phyloP scores from a whole-genome alignment of 2,888 invertebrate species.

The Patella pellucida region DNA sequence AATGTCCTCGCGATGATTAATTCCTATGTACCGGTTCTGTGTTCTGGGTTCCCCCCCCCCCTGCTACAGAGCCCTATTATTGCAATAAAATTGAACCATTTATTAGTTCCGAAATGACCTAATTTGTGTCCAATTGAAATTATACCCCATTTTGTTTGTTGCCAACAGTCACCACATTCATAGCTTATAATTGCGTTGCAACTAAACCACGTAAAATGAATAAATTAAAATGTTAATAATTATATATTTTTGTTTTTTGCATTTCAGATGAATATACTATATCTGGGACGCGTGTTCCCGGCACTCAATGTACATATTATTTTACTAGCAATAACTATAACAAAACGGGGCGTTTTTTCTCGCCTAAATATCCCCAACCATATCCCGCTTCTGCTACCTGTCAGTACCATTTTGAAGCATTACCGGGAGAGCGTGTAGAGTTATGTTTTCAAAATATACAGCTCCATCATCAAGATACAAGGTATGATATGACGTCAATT shows the following conservation, averaged over 20 bases:
- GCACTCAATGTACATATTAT: slow-evolving; percentile 61
- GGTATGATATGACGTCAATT: slow-evolving; percentile 25
- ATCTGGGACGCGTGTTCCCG: slow-evolving; percentile 52
- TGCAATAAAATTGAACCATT: too few species aligned
- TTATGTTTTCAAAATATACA: slow-evolving; percentile 66
- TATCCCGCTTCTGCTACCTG: slow-evolving; percentile 70
- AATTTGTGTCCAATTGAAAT: too few species aligned
- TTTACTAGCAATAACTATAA: slow-evolving; percentile 53
- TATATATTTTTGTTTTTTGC: not conserved
- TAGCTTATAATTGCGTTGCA: too few species aligned
- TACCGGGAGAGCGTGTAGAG: slow-evolving; percentile 63
- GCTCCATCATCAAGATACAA: slow-evolving; percentile 50
- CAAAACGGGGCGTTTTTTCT: slow-evolving; percentile 64
- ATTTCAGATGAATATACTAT: slow-evolving; percentile 60
- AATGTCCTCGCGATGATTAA: too few species aligned
- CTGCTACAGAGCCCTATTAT: too few species aligned
- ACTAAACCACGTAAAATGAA: too few species aligned
- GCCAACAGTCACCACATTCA: too few species aligned
- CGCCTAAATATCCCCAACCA: slow-evolving; percentile 68
- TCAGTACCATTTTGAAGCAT: slow-evolving; percentile 70
- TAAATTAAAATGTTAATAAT: not conserved
- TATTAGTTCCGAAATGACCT: too few species aligned
- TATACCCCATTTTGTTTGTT: too few species aligned
- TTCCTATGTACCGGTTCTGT: too few species aligned
- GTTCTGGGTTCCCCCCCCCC: too few species aligned